phyloP scores from a whole-genome alignment of 2,888 invertebrate species.

The Coelopa pilipes region DNA sequence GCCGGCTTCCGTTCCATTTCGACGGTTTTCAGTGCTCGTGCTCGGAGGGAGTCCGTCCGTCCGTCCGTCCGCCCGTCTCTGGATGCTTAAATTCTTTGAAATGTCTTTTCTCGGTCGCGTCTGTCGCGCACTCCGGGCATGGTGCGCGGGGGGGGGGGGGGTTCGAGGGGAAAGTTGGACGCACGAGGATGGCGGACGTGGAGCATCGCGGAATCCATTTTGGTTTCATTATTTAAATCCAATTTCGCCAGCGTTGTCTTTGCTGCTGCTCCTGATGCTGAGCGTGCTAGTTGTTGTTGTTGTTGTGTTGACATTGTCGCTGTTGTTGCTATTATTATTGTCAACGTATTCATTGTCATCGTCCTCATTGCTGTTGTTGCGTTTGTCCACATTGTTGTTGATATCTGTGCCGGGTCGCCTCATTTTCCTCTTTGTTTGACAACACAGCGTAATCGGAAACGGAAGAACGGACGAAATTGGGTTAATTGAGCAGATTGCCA shows the following conservation, averaged over 20 bases:
- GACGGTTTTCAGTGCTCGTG: conserved; percentile 46
- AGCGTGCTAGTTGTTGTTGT: background rate
- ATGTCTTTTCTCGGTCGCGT: conserved; percentile 41
- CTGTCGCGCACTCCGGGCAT: no score
- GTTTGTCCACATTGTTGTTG: background rate
- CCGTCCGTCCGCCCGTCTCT: conserved; percentile 45
- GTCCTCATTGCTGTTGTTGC: no score
- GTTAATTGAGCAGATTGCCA: conserved; percentile 16
- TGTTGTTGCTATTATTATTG: no score
- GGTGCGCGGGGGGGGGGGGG: no score
- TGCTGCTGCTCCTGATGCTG: conserved; percentile 31
- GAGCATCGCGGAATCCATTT: conserved; percentile 8
- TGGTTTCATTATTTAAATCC: conserved; percentile 28
- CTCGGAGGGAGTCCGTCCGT: no score
- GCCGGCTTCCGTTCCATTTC: conserved; percentile 3
- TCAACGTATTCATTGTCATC: no score
- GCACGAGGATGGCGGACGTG: background rate
- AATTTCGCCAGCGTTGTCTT: conserved; percentile 31
- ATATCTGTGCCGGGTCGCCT: background rate
- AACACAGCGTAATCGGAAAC: conserved; percentile 1
- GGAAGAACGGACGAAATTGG: conserved; percentile 12
- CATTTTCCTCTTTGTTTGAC: background rate
- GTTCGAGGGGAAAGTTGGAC: no score
- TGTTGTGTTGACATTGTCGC: background rate
- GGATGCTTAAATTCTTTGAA: conserved; percentile 52